Percentiles rank a stretch among this genome's conserved stretches.
Evolutionary conservation across 35 echinoderm and acorn worm species (phyloP).

Genomic region (Hemicentrotus pulcherrimus): DNA sequence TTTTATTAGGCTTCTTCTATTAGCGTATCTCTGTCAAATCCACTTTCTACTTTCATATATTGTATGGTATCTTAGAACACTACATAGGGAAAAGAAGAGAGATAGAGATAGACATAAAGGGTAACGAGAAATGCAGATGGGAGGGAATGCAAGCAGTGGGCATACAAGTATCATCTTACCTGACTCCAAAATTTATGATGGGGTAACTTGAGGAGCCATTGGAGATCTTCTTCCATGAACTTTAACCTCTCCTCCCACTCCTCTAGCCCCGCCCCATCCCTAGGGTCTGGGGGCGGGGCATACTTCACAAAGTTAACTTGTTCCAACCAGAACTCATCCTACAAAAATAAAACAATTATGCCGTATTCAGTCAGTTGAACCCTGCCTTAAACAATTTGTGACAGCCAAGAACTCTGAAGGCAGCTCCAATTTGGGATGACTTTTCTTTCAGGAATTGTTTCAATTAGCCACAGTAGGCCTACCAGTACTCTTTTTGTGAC

Average conservation of each 20-base stretch:
- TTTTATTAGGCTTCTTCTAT: too few relatives aligned
- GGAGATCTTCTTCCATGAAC: slow-evolving; percentile 87
- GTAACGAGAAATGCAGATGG: neutral
- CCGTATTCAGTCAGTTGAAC: too few relatives aligned
- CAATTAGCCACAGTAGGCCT: too few relatives aligned
- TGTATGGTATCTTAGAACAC: too few relatives aligned
- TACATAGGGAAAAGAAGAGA: too few relatives aligned
- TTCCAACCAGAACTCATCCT: slow-evolving; percentile 78
- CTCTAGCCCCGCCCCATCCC: slow-evolving; percentile 70
- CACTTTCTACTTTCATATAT: too few relatives aligned
- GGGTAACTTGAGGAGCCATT: slow-evolving; percentile 88
- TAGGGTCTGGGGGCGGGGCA: slow-evolving; percentile 48
- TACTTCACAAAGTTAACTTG: slow-evolving; percentile 84
- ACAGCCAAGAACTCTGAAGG: neutral
- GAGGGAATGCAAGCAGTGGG: neutral
- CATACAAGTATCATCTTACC: slow-evolving; percentile 49
- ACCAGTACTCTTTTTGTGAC: too few relatives aligned
- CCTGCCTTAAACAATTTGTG: neutral
- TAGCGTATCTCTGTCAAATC: too few relatives aligned
- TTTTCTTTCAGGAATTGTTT: too few relatives aligned
- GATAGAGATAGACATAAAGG: too few relatives aligned
- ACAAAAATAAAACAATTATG: too few relatives aligned
- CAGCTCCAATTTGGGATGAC: neutral
- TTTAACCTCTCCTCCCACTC: slow-evolving; percentile 82
- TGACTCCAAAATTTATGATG: slow-evolving; percentile 99